Conservation (phyloP, 2,797 vertebrate genomes). For the Sebastes minor region DNA sequence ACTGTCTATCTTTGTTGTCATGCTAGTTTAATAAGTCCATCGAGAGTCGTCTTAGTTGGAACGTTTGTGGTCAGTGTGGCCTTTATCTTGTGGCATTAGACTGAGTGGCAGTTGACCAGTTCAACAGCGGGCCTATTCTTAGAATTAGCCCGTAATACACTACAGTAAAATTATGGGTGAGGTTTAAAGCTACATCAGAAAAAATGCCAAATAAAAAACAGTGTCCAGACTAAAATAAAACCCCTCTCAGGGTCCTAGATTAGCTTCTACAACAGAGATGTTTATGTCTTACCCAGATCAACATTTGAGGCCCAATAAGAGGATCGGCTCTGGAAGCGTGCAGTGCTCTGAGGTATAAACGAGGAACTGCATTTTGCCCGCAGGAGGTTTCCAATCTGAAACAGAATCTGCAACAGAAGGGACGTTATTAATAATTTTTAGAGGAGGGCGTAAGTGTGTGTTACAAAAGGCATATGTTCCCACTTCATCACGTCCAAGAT, state of each 20-base stretch:
- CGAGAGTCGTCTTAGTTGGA: neutral
- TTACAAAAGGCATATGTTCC: slow-evolving; percentile 50
- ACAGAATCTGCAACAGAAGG: slow-evolving; percentile 76
- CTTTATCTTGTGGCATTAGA: neutral
- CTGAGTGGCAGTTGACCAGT: neutral
- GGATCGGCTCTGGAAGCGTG: slow-evolving; percentile 74
- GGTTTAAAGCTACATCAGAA: neutral
- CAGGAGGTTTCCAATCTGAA: slow-evolving; percentile 79
- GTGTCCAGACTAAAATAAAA: neutral
- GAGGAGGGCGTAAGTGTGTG: neutral
- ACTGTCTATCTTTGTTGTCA: neutral
- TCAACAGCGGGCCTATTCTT: neutral
- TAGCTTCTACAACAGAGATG: neutral
- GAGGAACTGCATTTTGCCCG: slow-evolving; percentile 73
- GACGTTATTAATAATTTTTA: slow-evolving; percentile 55
- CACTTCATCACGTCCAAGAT: slow-evolving; percentile 15
- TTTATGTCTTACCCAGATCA: slow-evolving; percentile 70
- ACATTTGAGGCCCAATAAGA: slow-evolving; percentile 77
- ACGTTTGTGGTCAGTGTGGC: neutral
- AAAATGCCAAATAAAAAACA: neutral
- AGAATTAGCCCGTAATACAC: neutral
- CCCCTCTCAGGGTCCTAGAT: neutral
- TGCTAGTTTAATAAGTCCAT: neutral
- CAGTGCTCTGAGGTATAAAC: slow-evolving; percentile 68
- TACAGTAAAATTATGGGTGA: neutral